Conservation (phyloP, 1,140 invertebrate genomes). For the Platyscapa corneri region DNA sequence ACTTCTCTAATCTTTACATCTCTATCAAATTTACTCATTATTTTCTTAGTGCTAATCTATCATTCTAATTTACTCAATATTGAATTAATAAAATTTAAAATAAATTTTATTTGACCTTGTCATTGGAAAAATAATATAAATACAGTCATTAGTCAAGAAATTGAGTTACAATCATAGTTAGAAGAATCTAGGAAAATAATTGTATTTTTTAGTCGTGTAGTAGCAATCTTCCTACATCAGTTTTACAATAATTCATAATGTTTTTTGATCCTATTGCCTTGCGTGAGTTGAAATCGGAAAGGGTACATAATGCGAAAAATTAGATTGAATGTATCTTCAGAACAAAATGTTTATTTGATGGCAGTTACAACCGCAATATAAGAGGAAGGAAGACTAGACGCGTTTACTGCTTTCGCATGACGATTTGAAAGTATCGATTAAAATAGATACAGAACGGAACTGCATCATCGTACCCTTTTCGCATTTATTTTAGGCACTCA, state of each 20-base stretch:
- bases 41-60: neutral
- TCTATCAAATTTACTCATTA: neutral
- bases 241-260: conserved; percentile 3
- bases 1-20: neutral
- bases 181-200: neutral
- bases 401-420: too few relatives aligned
- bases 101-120: neutral
- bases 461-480: too few relatives aligned
- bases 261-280: conserved; percentile 24
- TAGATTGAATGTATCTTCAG: too few relatives aligned
- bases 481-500: too few relatives aligned
- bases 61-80: neutral
- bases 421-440: too few relatives aligned
- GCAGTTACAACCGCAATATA: too few relatives aligned
- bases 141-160: neutral
- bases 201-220: conserved; percentile 9
- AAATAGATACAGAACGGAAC: too few relatives aligned
- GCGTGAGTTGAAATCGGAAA: too few relatives aligned
- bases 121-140: neutral
- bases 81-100: neutral
- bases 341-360: too few relatives aligned
- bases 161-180: neutral
- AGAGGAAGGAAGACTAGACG: too few relatives aligned
- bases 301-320: too few relatives aligned
- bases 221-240: neutral